These are phyloP conservation scores for Trinorchestia longiramus DNA, from an alignment of 1,140 invertebrate species.

Conservation along the genomic window DNA sequence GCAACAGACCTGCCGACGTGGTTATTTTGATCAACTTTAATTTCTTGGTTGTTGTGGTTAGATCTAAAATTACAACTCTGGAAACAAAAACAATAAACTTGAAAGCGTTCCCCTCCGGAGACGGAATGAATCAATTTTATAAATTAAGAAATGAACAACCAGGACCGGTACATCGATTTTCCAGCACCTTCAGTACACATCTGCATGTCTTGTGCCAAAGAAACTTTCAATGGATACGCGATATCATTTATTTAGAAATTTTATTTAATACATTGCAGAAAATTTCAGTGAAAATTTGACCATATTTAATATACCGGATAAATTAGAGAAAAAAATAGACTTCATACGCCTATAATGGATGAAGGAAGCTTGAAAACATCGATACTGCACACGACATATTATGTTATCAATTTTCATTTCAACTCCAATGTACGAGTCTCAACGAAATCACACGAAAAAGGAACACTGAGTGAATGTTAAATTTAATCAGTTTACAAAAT, in stretches of 20 bases:
- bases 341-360: too few species aligned
- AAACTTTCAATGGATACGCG: neutral
- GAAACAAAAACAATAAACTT: too few species aligned
- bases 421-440: too few species aligned
- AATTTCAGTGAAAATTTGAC: neutral
- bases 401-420: too few species aligned
- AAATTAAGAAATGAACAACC: neutral
- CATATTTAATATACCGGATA: neutral
- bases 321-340: too few species aligned
- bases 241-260: neutral
- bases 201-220: neutral
- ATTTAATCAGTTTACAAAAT: neutral
- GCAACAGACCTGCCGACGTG: too few species aligned
- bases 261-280: neutral
- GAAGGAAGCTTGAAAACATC: too few species aligned
- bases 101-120: too few species aligned
- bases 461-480: neutral
- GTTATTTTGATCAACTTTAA: too few species aligned
- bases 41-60: too few species aligned
- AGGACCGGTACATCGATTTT: neutral
- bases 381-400: too few species aligned
- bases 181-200: neutral
- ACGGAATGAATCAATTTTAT: neutral
- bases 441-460: neutral
- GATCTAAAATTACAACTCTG: too few species aligned